Evolutionary conservation across 2,888 invertebrate species (phyloP), one percentile per base, ranked within the genome.

Genomic region (Melanophora roralis): DNA sequence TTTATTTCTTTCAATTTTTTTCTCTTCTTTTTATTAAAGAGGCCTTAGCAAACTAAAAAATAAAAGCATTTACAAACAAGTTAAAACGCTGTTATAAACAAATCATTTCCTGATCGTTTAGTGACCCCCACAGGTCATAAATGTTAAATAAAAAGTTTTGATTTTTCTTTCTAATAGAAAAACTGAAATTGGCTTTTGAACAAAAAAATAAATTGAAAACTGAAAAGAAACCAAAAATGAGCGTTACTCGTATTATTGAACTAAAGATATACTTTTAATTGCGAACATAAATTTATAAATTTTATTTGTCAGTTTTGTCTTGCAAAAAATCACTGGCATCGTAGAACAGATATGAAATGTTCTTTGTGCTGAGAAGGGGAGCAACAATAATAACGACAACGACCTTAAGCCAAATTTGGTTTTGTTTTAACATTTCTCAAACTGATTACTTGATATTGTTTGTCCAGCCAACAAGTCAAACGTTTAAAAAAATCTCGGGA

Each of bases 211-310:
- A n/a, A n/a, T n/a, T n/a, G n/a, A n/a, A n/a, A n/a, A n/a, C n/a
- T n/a, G n/a, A n/a, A n/a, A n/a, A n/a, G n/a, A n/a, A 16, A 23
- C 9, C 27, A 5, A 1, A 34, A 62, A 62, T 11, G 12, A 34
- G 23, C 6, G 38, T 16, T 36, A 36, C 36, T 4, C 8, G 16
- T 40, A 36, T 14, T 53, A 72, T 36, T 23, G 43, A 53, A 43
- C 34, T 34, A 21, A 55, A 71, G 49, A 68, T 62, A 80, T 51
- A 80, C 32, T 72, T 73, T 82, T 83, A 83, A 83, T 83, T 82
- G 78, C 57, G 43, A 72, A 69, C 68, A 78, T 82, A 83, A 83
- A 83, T 68, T 81, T 72, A 5, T 76, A 72, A 74, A 72, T 81
- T 76, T 83, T 82, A 83, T 82, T 78, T 75, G 65, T 69, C n/a